Conservation (phyloP, 2,113 vertebrate genomes). For the Rhynchomys soricoides region DNA sequence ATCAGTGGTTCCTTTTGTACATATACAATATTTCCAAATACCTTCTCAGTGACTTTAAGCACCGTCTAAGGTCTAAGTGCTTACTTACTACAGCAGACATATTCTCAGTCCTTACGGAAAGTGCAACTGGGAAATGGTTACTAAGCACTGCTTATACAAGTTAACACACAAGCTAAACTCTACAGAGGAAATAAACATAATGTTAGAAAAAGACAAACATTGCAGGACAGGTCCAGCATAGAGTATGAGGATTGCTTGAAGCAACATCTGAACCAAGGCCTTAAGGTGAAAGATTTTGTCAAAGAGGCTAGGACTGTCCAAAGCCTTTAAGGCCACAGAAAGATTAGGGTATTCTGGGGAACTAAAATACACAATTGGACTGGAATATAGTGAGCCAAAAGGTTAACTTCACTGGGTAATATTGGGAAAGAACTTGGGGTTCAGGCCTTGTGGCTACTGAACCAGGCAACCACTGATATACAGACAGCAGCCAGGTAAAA, state of each 20-base stretch:
- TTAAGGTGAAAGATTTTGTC: not conserved
- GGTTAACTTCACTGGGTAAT: not conserved
- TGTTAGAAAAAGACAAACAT: not conserved
- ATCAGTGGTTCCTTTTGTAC: slow-evolving; percentile 3
- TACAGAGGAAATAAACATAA: not conserved
- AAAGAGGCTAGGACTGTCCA: not conserved
- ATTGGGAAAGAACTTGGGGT: not conserved
- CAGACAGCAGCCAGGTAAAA: not conserved
- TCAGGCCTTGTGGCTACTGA: not conserved
- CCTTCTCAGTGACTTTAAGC: not conserved
- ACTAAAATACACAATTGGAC: not conserved
- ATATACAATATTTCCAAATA: not conserved
- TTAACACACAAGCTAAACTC: slow-evolving; percentile 17
- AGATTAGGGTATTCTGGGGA: not conserved
- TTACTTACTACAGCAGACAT: slow-evolving; percentile 14
- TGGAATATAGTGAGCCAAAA: not conserved
- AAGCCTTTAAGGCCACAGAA: slow-evolving; percentile 17
- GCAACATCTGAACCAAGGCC: slow-evolving; percentile 17
- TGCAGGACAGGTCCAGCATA: not conserved
- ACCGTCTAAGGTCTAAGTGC: not conserved
- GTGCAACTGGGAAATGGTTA: not conserved
- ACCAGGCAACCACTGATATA: not conserved
- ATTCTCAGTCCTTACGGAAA: not conserved
- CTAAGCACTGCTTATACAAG: not conserved
- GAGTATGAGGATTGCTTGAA: not conserved